Evolutionary conservation across 2,888 invertebrate genomes (phyloP).

Genomic region (Galerucella pusilla): DNA sequence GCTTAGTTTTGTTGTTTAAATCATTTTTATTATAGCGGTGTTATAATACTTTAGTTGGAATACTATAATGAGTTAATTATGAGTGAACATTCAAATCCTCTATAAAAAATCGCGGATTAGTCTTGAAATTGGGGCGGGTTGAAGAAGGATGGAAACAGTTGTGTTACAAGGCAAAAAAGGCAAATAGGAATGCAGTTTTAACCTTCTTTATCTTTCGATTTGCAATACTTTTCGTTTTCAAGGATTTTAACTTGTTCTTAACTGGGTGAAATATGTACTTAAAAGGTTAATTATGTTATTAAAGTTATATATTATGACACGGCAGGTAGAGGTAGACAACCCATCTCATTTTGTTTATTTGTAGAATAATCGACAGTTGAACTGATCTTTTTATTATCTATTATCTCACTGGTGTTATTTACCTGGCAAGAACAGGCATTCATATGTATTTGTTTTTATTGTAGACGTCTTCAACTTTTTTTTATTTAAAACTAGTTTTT

Average conservation of each 20-base stretch:
- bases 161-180: constrained; percentile 47
- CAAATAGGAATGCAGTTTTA: constrained; percentile 53
- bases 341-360: background rate
- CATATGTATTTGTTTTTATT: constrained; percentile 12
- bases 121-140: constrained; percentile 32
- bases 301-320: constrained; percentile 18
- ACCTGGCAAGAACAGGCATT: constrained; percentile 4
- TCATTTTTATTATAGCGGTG: background rate
- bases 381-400: constrained; percentile 4
- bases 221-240: constrained; percentile 32
- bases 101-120: constrained; percentile 5
- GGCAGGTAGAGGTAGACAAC: constrained; percentile 18
- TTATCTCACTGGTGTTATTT: constrained; percentile 14
- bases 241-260: constrained; percentile 31
- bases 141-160: constrained; percentile 42
- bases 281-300: constrained; percentile 28
- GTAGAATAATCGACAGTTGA: background rate
- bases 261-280: constrained; percentile 25
- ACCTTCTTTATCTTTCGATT: constrained; percentile 43
- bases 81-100: background rate
- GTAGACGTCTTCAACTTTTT: background rate
- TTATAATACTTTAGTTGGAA: constrained; percentile 8
- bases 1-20: constrained; percentile 13
- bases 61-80: constrained; percentile 1
- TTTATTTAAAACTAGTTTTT: background rate